phyloP scores from a whole-genome alignment of 2,797 vertebrate species.

The Buphagus erythrorhynchus region DNA sequence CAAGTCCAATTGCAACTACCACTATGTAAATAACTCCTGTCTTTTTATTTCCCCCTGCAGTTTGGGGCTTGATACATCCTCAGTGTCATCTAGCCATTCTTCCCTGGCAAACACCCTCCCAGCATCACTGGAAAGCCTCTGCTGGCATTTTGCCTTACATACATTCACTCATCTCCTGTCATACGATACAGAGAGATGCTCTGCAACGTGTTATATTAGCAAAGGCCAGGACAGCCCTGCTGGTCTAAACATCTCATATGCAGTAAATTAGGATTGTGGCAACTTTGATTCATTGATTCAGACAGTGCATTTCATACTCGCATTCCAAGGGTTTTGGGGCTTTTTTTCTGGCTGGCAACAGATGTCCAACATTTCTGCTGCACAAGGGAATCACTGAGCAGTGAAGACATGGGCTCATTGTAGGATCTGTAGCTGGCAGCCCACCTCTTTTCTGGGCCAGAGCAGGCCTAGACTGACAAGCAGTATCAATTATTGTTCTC shows the following conservation, averaged over 20 bases:
- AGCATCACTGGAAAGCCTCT: background rate
- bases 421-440: background rate
- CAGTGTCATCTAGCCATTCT: background rate
- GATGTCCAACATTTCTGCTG: background rate
- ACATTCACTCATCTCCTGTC: background rate
- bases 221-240: conserved; percentile 19
- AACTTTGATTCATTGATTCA: conserved; percentile 23
- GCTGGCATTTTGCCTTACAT: background rate
- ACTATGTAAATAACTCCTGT: background rate
- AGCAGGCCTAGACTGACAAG: background rate
- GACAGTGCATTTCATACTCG: background rate
- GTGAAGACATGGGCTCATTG: background rate
- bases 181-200: background rate
- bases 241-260: background rate
- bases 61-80: background rate
- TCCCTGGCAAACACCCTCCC: background rate
- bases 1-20: background rate
- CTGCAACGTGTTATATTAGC: background rate
- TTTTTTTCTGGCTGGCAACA: background rate
- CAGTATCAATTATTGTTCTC: background rate
- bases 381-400: background rate
- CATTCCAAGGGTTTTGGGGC: background rate
- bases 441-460: background rate
- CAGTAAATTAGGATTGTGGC: background rate
- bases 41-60: background rate